Base-by-base conservation (phyloP, 2,888 invertebrate genomes). In the Lamellibrachia satsuma region DNA sequence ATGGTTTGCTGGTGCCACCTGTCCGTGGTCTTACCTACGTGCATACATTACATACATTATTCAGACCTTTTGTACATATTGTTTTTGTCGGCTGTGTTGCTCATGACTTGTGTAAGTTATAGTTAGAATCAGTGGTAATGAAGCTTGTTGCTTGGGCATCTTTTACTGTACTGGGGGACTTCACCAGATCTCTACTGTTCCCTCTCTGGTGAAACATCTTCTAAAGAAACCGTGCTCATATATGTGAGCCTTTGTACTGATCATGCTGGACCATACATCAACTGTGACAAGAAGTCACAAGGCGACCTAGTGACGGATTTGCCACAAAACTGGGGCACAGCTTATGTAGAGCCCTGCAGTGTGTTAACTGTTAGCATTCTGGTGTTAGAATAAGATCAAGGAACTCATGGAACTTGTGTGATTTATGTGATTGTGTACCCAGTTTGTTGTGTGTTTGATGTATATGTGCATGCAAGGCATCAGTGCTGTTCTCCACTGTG, bases 401-500 rank as follows among this genome's bases (percentile, higher is more conserved):
- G 15, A 75, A n/a, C 75, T 75, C 0, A 15, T 15, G 2, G 22
- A 22, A 75, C 39, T 39, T 75, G 75, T 75, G 75, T 75, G 75
- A 75, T 75, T 75, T 75, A 75, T 75, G 75, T 22, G 75, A 75
- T 75, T 75, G 75, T 75, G 75, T 75, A 75, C 75, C n/a, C 75
- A 75, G 22, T 6, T n/a, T 75, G 75, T 22, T 75, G 75, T 6
- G 22, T 75, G 22, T 75, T 75, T 75, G 75, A 75, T 75, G 75
- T 75, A n/a, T 75, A 22, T 60, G 75, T 75, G 75, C 75, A 75
- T 75, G 75, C 75, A 75, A 2, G 39, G 75, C 75, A 75, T 75
- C 57, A 15, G 39, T 39, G 39, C 39, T 75, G 75, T 75, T n/a
- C 75, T 75, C 75, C 75, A 75, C 75, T 75, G 75, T 6, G 22